phyloP scores from a whole-genome alignment of 2,888 invertebrate species.

The Metellina segmentata region DNA sequence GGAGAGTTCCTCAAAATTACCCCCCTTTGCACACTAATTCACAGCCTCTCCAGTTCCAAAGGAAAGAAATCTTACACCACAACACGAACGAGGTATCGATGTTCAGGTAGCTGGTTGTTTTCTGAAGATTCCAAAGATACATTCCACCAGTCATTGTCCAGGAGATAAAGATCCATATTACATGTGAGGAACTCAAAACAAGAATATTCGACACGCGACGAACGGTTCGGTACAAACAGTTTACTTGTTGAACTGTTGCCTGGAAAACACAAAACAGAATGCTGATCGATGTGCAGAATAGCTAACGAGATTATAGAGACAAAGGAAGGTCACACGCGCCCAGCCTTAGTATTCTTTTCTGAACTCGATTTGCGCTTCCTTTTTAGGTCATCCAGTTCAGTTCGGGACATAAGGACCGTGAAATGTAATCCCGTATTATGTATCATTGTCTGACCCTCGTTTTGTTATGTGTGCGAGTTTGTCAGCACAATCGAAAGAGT shows the following conservation, averaged over 20 bases:
- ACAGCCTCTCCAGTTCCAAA: too few relatives aligned
- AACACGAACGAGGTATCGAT: too few relatives aligned
- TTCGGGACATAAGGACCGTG: background rate
- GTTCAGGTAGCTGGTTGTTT: too few relatives aligned
- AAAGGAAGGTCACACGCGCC: slow-evolving; percentile 21
- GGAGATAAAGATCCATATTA: slow-evolving; percentile 14
- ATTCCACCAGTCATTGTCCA: slow-evolving; percentile 4
- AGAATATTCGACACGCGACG: slow-evolving; percentile 26
- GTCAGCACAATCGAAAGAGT: too few relatives aligned
- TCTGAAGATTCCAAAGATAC: background rate
- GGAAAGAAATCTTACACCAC: too few relatives aligned
- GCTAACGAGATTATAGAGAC: slow-evolving; percentile 12
- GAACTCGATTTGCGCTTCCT: background rate
- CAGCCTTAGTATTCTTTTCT: background rate
- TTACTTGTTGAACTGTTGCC: slow-evolving; percentile 35
- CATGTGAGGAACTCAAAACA: background rate
- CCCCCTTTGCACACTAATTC: too few relatives aligned
- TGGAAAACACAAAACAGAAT: slow-evolving; percentile 19
- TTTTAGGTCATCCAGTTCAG: slow-evolving; percentile 26
- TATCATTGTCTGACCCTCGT: too few relatives aligned
- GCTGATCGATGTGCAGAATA: slow-evolving; percentile 20
- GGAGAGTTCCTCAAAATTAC: too few relatives aligned
- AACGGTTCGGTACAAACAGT: slow-evolving; percentile 1
- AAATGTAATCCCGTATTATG: background rate
- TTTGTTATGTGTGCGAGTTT: too few relatives aligned